These are phyloP conservation scores for Danaus chrysippus DNA, from an alignment of 2,888 invertebrate genomes.

Conservation along the genomic window DNA sequence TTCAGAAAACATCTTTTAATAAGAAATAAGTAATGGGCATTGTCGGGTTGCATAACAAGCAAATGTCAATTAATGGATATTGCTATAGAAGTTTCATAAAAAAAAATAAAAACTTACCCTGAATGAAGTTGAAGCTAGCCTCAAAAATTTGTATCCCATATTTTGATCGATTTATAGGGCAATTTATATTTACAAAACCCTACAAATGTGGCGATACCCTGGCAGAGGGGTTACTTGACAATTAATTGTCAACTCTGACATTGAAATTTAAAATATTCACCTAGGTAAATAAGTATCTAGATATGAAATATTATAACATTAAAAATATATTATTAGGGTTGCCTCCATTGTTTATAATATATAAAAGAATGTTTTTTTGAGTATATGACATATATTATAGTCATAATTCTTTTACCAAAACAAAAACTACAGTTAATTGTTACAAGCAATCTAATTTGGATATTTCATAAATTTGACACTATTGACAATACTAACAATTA, in stretches of 20 bases:
- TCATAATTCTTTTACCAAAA: no score
- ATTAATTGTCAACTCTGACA: slow-evolving; percentile 23
- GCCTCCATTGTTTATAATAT: no score
- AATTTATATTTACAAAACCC: slow-evolving; percentile 30
- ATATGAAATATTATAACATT: not conserved
- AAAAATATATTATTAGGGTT: no score
- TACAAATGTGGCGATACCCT: slow-evolving; percentile 47
- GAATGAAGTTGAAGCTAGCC: slow-evolving; percentile 61
- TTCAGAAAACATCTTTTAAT: no score
- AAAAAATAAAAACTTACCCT: slow-evolving; percentile 54
- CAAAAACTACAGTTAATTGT: no score
- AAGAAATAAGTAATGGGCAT: not conserved
- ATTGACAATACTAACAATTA: no score
- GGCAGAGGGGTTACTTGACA: slow-evolving; percentile 39
- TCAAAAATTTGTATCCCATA: slow-evolving; percentile 71
- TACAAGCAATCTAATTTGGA: no score
- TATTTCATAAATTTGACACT: no score
- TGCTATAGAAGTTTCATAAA: not conserved
- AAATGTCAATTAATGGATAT: slow-evolving; percentile 12
- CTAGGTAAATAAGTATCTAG: not conserved
- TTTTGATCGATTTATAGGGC: slow-evolving; percentile 33
- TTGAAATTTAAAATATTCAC: not conserved
- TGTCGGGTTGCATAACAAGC: slow-evolving; percentile 31
- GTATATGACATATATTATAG: no score
- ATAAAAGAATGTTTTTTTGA: no score